Base-by-base conservation (phyloP, 92 coral and sea anemone genomes). In the Actinostola sp. region DNA sequence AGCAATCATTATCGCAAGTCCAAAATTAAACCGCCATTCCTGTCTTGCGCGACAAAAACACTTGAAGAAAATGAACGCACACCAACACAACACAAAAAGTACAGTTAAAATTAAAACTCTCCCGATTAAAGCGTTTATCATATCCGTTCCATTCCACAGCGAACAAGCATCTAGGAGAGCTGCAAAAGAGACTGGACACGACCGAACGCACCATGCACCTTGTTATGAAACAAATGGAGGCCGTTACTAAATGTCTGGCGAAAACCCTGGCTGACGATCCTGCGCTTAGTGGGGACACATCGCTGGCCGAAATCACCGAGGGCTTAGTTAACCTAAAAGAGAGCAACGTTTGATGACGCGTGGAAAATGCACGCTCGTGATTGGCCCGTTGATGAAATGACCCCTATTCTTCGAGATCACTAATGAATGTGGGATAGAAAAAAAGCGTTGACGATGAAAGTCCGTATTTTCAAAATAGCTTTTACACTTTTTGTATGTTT, bases 141-240 rank as follows among this genome's bases (percentile, higher is more conserved):
- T n/a, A n/a, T 13, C 64, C n/a, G 26, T 31, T 26, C 32, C 56
- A 49, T 35, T 35, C 50, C 46, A 3, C 73, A 94, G 98, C 95
- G 30, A 84, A 88, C 61, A 92, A 88, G 58, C 98, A 94, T 68
- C 73, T 94, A 41, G 87, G 95, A 27, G 99, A 92, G 64, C 81
- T 95, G 39, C 92, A 89, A 76, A 95, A 95, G 86, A 87, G 99
- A 54, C 83, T 95, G 79, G 99, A 95, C 75, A 95, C 99, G 31
- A 95, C 99, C 30, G 99, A 95, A 57, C 88, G 99, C 15, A 95
- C 99, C 32, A 95, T 95, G 99, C 99, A 95, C 64, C 86, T 95
- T 58, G 99, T 95, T 0, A 95, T 95, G 99, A 92, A 95, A 61
- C 99, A 95, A 71, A 95, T 95, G 99, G 99, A 95, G 54, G 99